Evolutionary conservation across 2,113 vertebrate genomes (phyloP).

Genomic region (Pluvialis apricaria): DNA sequence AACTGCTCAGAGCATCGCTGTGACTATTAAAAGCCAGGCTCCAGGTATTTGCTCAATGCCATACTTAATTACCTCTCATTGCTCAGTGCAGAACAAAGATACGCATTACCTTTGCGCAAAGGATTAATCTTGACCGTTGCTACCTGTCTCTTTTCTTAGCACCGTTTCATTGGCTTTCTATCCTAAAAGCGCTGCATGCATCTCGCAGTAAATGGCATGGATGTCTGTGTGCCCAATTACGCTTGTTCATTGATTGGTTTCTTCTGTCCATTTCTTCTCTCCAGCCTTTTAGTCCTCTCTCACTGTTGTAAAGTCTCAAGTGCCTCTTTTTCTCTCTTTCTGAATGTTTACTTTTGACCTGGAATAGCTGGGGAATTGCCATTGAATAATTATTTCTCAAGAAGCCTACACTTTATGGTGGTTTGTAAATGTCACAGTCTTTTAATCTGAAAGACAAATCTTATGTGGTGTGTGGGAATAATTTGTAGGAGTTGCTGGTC

Average conservation of each 20-base stretch:
- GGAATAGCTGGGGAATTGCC: not conserved
- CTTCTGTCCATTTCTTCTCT: not conserved
- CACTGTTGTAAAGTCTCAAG: fast-evolving
- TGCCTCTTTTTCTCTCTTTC: not conserved
- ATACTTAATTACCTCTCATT: not conserved
- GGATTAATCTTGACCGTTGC: not conserved
- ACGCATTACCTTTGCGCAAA: not conserved
- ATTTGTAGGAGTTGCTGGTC: not conserved
- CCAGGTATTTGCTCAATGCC: not conserved
- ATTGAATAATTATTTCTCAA: not conserved
- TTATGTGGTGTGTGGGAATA: not conserved
- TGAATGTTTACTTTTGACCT: not conserved
- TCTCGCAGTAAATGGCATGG: not conserved
- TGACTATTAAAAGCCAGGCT: not conserved
- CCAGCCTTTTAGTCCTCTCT: not conserved
- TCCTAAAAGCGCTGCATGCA: not conserved
- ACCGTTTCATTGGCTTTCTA: not conserved
- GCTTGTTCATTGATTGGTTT: not conserved
- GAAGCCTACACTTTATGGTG: not conserved
- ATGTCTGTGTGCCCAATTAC: not conserved
- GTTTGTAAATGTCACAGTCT: not conserved
- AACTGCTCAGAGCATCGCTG: not conserved
- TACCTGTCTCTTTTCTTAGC: not conserved
- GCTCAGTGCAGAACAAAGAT: not conserved
- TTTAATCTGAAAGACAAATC: not conserved